Evolutionary conservation across 2,113 vertebrate species (phyloP), one percentile per base, ranked within the genome.

Genomic region (Hemibagrus wyckioides): DNA sequence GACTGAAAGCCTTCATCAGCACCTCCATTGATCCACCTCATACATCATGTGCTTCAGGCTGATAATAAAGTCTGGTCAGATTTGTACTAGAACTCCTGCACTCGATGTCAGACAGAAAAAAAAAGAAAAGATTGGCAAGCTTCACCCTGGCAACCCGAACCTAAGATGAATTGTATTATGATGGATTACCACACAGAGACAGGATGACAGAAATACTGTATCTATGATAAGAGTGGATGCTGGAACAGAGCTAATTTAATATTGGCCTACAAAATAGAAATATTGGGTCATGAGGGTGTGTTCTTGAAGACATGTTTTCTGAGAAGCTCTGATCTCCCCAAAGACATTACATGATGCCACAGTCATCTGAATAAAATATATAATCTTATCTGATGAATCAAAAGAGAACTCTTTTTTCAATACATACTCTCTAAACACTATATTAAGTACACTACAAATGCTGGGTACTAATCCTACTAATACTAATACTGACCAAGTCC

Each of bases 121-220:
- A 80, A 79, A 54, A 33, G 39, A 39, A 44, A 41, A 80, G 88
- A 61, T 94, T 93, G 92, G 93, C 91, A 92, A 89, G 86, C 85
- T 79, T 93, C 91, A 93, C 91, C 90, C 82, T n/a, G 23, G 77
- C 39, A 25, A 85, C 86, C 61, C 1, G 10, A 77, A 57, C 89
- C 36, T 14, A 81, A 28, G 10, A 52, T 39, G 56, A 48, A 33
- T 48, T 69, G 17, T 56, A 33, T 75, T 77, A 86, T 90, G 91
- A 93, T 90, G 83, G 90, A 92, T 93, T 36, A 69, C 44, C 71
- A 28, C 33, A 15, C 25, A 87, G 83, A 11, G n/a, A 85, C 76
- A 52, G 30, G 3, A 33, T 85, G 88, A 92, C 86, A 88, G 84
- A 88, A 85, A 90, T 91, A 83, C 65, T 39, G 36, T 30, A 41